Conservation (phyloP, 2,888 invertebrate species). For the Dryobota labecula region DNA sequence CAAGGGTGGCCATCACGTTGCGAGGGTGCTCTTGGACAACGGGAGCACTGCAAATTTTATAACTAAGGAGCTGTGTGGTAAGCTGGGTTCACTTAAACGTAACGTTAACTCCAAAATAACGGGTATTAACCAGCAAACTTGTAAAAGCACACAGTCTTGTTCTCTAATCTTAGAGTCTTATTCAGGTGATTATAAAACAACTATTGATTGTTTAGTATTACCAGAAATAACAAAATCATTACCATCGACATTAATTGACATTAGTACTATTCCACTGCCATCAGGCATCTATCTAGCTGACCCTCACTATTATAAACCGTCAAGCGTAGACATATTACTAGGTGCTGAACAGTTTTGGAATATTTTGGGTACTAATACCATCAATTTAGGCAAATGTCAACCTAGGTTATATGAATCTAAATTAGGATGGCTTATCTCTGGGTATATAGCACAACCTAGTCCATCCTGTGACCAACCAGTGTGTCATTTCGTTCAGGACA, state of each 20-base stretch:
- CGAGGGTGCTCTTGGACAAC: neutral
- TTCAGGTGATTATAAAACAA: constrained; percentile 33
- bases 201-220: constrained; percentile 47
- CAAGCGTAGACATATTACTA: no score
- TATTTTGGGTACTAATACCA: no score
- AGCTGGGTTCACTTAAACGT: constrained; percentile 38
- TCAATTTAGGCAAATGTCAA: neutral
- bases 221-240: constrained; percentile 46
- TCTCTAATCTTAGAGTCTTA: constrained; percentile 41
- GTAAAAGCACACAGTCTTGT: constrained; percentile 46
- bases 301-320: neutral
- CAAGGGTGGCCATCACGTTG: neutral
- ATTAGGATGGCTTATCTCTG: constrained; percentile 40
- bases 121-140: constrained; percentile 50
- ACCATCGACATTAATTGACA: constrained; percentile 35
- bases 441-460: constrained; percentile 20
- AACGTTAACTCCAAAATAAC: constrained; percentile 45
- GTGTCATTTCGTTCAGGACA: constrained; percentile 5
- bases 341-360: no score
- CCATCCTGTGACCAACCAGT: constrained; percentile 5
- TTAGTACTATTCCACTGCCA: constrained; percentile 27
- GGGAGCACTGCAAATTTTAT: constrained; percentile 13
- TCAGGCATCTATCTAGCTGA: constrained; percentile 31
- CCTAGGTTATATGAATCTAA: constrained; percentile 32
- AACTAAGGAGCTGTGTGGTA: constrained; percentile 25